Conservation (phyloP, 2,797 vertebrate species). For the Gymnodraco acuticeps region DNA sequence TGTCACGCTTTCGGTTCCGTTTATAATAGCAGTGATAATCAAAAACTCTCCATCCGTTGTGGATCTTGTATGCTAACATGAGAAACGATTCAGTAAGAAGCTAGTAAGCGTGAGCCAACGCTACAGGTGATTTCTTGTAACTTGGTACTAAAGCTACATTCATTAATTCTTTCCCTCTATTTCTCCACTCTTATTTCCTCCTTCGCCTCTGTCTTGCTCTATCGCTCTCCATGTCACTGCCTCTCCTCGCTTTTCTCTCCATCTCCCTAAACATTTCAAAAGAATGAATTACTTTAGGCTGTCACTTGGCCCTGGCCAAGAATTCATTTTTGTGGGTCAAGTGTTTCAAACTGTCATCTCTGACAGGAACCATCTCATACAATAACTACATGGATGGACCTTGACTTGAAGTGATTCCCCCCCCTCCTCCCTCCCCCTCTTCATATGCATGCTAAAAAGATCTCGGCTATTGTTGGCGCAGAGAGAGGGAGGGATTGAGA, state of each 20-base stretch:
- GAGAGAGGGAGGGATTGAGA: conserved; percentile 30
- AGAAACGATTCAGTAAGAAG: not conserved
- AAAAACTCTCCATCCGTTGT: not conserved
- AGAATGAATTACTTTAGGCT: conserved; percentile 85
- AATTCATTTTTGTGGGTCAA: conserved; percentile 88
- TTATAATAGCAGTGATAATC: not conserved
- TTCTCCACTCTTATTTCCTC: conserved; percentile 39
- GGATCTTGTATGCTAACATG: not conserved
- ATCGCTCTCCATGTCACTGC: conserved; percentile 69
- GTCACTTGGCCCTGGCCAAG: conserved; percentile 83
- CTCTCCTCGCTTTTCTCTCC: conserved; percentile 70
- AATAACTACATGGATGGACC: conserved; percentile 83
- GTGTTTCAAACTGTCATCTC: conserved; percentile 86
- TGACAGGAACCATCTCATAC: conserved; percentile 86
- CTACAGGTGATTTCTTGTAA: not conserved
- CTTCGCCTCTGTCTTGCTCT: conserved; percentile 66
- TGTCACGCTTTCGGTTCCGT: too few species aligned
- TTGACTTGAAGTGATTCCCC: conserved; percentile 76
- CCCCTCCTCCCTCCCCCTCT: conserved; percentile 12
- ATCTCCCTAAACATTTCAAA: conserved; percentile 79
- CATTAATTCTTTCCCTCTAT: conserved; percentile 31
- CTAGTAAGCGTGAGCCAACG: not conserved
- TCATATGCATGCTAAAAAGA: conserved; percentile 78
- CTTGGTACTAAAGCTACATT: not conserved
- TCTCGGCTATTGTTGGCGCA: conserved; percentile 56